Evolutionary conservation across 2,888 invertebrate genomes (phyloP), one percentile per base, ranked within the genome.

Genomic region (Aspidiotus rigidus): DNA sequence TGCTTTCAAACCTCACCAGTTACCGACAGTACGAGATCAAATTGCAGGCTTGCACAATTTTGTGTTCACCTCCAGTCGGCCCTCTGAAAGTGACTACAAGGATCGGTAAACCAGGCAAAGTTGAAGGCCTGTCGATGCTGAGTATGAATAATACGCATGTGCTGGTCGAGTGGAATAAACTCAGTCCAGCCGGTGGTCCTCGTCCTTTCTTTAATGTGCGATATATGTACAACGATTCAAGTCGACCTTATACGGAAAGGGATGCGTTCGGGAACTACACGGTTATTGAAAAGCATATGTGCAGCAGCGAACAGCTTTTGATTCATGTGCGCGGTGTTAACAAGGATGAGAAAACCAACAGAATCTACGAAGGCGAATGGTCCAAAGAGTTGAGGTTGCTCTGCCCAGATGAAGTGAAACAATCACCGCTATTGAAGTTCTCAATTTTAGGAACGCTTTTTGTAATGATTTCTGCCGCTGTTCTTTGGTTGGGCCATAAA

Each of bases 1-100:
- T 76, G 63, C 72, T 80, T 59, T 73, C 72, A 11, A 74, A 79
- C 75, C 79, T 90, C 53, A 77, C 79, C 54, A 83, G 85, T 70
- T 88, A 84, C 74, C 82, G 83, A 0, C 82, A 84, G 71, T 93
- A 92, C 77, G 83, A 83, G 62, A 82, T 91, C 28, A 81, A 81
- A 69, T 82, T 92, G 0, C 79, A 81, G 59, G 92, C 92, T 1
- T 89, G 87, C 74, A 92, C 89, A 0, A 79, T 81, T 0, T 77
- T 80, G 55, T 88, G 87, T 75, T 90, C 91, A 2, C 76, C 80
- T 40, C 77, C 78, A 10, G 82, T 83, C 62, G 78, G 80, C 73
- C 79, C 80, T 1, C 78, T 85, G 56, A 77, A 78, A 72, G 79
- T 84, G 1, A 78, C 79, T 40, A 88, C 88, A 0, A 79, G 81